phyloP scores from a whole-genome alignment of 2,888 invertebrate genomes.

The Ellobium chinense region DNA sequence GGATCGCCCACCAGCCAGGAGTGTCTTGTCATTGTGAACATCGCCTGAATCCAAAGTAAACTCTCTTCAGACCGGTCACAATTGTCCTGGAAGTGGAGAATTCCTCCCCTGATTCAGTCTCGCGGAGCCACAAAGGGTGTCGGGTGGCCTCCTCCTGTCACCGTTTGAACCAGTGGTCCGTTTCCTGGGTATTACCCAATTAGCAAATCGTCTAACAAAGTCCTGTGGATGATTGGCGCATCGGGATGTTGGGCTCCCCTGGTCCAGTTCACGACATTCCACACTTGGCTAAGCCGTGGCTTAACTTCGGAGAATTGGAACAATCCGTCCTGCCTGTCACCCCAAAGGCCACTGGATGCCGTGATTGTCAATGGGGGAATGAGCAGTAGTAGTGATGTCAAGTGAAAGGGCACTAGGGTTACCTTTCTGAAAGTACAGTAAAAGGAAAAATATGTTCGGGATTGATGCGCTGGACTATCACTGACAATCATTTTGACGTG shows the following conservation, averaged over 20 bases:
- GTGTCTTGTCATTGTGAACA: no score
- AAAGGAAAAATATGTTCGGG: no score
- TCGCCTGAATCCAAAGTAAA: no score
- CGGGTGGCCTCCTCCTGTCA: neutral
- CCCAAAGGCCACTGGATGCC: neutral
- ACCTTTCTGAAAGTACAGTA: no score
- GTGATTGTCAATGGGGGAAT: neutral
- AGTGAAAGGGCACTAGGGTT: neutral
- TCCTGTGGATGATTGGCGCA: neutral
- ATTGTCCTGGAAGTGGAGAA: no score
- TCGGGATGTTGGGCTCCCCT: neutral
- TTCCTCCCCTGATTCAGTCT: neutral
- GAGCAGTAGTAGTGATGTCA: neutral
- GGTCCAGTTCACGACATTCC: neutral
- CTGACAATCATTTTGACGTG: no score
- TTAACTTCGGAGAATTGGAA: neutral
- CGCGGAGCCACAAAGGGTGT: neutral
- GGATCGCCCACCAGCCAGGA: no score
- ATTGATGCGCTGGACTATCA: no score
- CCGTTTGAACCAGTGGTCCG: neutral
- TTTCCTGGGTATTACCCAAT: neutral
- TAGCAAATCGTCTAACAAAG: neutral
- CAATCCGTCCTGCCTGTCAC: neutral
- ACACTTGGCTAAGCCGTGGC: neutral
- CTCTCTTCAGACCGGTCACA: no score